These are phyloP conservation scores for Amiota minor DNA, from an alignment of 2,888 invertebrate genomes.

Conservation along the genomic window DNA sequence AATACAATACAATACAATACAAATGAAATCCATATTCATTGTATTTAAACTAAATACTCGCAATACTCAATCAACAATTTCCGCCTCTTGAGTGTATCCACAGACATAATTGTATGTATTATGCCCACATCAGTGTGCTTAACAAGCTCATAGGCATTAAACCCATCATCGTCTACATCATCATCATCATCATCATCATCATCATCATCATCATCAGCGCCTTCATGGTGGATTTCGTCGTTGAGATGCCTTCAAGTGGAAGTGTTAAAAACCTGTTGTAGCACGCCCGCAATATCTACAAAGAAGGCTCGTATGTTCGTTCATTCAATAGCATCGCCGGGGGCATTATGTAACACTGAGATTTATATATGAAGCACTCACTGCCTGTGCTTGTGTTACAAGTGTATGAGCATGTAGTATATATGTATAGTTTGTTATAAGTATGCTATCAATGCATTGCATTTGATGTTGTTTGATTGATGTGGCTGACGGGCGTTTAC, in stretches of 20 bases:
- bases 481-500: background rate
- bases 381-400: background rate
- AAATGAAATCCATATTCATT: too few species aligned
- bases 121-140: constrained; percentile 8
- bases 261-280: constrained; percentile 12
- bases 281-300: constrained; percentile 18
- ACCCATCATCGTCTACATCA: background rate
- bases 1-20: too few species aligned
- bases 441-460: too few species aligned
- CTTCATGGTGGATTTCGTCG: background rate
- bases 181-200: constrained; percentile 6
- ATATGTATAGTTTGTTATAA: too few species aligned
- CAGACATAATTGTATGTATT: constrained; percentile 16
- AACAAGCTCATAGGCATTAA: background rate
- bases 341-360: background rate
- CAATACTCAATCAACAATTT: constrained; percentile 13
- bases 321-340: background rate
- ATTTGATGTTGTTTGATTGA: constrained; percentile 6
- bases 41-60: constrained; percentile 3
- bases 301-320: background rate
- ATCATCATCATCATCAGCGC: background rate
- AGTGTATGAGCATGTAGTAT: too few species aligned
- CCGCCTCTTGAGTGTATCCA: background rate
- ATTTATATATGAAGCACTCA: background rate
- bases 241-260: background rate